phyloP scores from a whole-genome alignment of 1,140 invertebrate species.

The Anadara kagoshimensis region DNA sequence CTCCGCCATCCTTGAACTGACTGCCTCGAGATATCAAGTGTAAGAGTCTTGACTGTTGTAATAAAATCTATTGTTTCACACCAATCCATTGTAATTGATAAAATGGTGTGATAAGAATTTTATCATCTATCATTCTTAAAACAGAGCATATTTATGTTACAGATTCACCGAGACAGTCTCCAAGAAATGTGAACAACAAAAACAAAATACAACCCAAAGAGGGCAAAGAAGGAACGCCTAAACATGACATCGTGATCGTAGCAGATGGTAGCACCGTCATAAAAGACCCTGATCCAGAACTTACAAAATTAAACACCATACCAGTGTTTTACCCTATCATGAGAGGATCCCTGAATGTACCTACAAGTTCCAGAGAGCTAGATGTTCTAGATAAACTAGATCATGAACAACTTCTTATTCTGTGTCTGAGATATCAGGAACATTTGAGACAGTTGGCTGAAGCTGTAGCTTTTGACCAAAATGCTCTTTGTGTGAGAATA shows the following conservation, averaged over 20 bases:
- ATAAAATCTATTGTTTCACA: no score
- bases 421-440: slow-evolving; percentile 84
- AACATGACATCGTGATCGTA: slow-evolving; percentile 86
- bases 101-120: no score
- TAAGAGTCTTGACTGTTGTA: no score
- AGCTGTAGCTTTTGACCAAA: slow-evolving; percentile 84
- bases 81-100: no score
- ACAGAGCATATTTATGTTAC: background rate
- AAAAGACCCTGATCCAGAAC: slow-evolving; percentile 86
- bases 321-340: slow-evolving; percentile 95
- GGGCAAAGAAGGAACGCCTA: slow-evolving; percentile 66
- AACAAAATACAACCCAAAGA: slow-evolving; percentile 74
- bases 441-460: slow-evolving; percentile 83
- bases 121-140: no score
- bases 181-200: slow-evolving; percentile 31
- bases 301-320: slow-evolving; percentile 84
- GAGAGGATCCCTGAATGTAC: slow-evolving; percentile 88
- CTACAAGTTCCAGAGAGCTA: slow-evolving; percentile 85
- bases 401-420: slow-evolving; percentile 77
- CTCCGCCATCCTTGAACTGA: no score
- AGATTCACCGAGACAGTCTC: slow-evolving; percentile 66
- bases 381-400: slow-evolving; percentile 90
- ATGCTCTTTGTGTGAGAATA: slow-evolving; percentile 81
- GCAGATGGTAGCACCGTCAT: slow-evolving; percentile 81
- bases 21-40: no score